Conservation (phyloP, 2,113 vertebrate species). For the Astatotilapia flaviijosephi region DNA sequence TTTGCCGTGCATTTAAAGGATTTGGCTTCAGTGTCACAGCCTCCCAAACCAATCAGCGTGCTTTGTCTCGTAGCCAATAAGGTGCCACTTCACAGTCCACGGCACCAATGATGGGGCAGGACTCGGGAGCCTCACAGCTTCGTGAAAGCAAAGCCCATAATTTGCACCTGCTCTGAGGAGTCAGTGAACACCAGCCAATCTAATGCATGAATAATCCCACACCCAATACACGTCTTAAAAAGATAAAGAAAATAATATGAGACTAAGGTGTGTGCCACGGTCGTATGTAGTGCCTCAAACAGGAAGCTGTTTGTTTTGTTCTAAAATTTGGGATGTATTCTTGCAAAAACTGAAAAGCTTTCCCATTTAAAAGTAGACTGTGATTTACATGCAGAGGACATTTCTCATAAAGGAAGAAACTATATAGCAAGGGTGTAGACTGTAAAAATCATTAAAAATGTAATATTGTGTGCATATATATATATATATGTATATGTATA, state of each 20-base stretch:
- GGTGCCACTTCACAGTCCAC: background rate
- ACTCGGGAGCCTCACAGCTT: background rate
- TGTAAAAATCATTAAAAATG: background rate
- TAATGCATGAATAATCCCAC: background rate
- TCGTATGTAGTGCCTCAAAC: background rate
- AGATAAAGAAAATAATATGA: background rate
- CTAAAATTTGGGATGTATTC: background rate
- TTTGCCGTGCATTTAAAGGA: constrained; percentile 52
- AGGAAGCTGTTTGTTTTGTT: background rate
- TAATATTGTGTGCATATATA: background rate
- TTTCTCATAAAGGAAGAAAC: background rate
- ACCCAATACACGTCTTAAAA: background rate
- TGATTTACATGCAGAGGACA: background rate
- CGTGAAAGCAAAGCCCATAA: constrained; percentile 22
- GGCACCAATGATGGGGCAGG: background rate
- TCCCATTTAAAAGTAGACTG: background rate
- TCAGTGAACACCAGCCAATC: background rate
- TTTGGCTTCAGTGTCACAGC: constrained; percentile 25
- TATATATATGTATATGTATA: background rate
- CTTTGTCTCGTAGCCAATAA: constrained; percentile 41
- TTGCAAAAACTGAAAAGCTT: background rate
- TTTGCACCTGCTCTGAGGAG: constrained; percentile 52
- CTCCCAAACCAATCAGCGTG: constrained; percentile 9
- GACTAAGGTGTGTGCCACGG: background rate
- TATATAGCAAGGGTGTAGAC: background rate